These are phyloP conservation scores for Pangasius krempfi DNA, from an alignment of 2,797 vertebrate species.

Conservation along the genomic window DNA sequence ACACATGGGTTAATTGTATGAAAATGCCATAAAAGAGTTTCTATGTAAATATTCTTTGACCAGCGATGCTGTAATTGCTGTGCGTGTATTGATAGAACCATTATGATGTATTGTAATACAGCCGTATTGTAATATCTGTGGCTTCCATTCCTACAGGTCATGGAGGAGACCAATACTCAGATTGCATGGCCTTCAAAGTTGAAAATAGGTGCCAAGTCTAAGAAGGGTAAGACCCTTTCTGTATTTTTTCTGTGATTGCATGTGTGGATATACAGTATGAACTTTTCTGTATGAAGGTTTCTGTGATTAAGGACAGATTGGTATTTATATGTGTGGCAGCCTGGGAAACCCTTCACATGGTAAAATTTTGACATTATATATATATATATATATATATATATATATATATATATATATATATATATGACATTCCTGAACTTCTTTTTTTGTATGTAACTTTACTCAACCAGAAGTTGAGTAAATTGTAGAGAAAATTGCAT, in stretches of 20 bases:
- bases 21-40: not conserved
- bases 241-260: conserved; percentile 9
- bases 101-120: not conserved
- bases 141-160: conserved; percentile 67
- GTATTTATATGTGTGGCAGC: not conserved
- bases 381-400: not conserved
- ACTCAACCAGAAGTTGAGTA: not conserved
- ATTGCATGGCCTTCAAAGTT: conserved; percentile 84
- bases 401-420: not conserved
- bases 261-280: not conserved
- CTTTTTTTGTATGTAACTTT: not conserved
- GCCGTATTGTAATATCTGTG: not conserved
- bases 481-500: not conserved
- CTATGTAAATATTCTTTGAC: not conserved
- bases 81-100: not conserved
- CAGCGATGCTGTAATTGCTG: not conserved
- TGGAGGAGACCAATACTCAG: conserved; percentile 82
- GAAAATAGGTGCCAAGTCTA: conserved; percentile 83
- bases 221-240: conserved; percentile 73
- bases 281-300: not conserved
- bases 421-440: not conserved
- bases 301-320: not conserved
- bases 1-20: not conserved
- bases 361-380: not conserved
- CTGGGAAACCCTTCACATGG: not conserved